Evolutionary conservation across 2,888 invertebrate genomes (phyloP).

Genomic region (Xylophagus ater): DNA sequence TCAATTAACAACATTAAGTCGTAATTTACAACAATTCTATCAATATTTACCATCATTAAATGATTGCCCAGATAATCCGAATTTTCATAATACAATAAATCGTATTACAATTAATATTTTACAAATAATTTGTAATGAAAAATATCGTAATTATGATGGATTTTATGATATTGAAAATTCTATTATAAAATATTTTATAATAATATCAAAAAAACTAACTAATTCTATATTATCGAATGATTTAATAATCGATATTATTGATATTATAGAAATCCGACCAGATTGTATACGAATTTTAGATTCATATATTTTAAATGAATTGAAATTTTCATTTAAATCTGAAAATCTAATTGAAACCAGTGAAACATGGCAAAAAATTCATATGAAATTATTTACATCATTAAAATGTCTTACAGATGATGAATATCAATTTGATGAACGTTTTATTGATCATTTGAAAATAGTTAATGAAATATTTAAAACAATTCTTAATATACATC

Average conservation of each 20-base stretch:
- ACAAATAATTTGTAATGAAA: neutral
- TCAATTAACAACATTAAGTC: neutral
- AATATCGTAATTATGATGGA: neutral
- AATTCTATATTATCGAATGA: neutral
- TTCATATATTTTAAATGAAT: neutral
- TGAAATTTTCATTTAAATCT: neutral
- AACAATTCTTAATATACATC: conserved; percentile 1
- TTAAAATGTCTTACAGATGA: no score
- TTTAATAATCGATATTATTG: neutral
- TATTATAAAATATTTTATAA: neutral
- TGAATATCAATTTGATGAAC: neutral
- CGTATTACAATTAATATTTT: neutral
- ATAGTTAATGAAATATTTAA: conserved; percentile 5
- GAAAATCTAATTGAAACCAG: neutral
- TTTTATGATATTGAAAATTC: neutral
- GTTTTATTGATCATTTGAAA: neutral
- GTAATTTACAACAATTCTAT: neutral
- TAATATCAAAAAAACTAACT: neutral
- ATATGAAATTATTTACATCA: neutral
- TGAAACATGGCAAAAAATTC: conserved; percentile 4
- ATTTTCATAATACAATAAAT: neutral
- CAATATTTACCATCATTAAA: neutral
- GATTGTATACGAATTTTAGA: conserved; percentile 4
- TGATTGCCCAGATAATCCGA: neutral
- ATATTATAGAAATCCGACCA: neutral